phyloP scores from a whole-genome alignment of 2,113 vertebrate genomes.

The Penelope pileata region DNA sequence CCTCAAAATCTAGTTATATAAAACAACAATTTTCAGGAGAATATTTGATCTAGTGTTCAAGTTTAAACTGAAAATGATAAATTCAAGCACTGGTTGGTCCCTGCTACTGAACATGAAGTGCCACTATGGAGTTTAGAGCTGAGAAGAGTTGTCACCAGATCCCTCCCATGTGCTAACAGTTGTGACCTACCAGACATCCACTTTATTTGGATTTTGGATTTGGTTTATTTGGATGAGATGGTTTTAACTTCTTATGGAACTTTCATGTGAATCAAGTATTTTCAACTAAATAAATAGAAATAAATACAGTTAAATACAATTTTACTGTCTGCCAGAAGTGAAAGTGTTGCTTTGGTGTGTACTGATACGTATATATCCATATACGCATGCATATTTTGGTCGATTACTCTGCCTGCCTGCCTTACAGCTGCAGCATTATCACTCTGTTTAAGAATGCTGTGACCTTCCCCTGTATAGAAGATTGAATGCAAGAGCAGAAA shows the following conservation, averaged over 20 bases:
- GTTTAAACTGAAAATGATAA: background rate
- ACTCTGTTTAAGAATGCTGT: background rate
- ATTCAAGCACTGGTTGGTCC: background rate
- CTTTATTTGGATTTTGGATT: no score
- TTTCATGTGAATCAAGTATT: background rate
- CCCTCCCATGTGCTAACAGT: background rate
- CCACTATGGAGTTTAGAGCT: background rate
- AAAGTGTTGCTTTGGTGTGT: background rate
- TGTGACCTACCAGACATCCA: background rate
- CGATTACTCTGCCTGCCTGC: background rate
- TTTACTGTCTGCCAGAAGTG: background rate
- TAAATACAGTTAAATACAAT: background rate
- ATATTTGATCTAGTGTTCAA: background rate
- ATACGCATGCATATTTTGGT: background rate
- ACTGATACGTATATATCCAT: background rate
- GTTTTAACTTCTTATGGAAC: background rate
- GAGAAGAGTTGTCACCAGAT: background rate
- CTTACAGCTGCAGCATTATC: background rate
- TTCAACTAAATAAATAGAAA: background rate
- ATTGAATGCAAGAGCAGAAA: background rate
- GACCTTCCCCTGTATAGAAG: background rate
- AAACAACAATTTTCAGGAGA: background rate
- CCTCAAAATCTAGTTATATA: background rate
- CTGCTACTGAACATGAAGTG: background rate
- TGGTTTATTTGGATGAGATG: background rate